These are phyloP conservation scores for Ptychoptera contaminata DNA, from an alignment of 2,888 invertebrate genomes.

Conservation along the genomic window DNA sequence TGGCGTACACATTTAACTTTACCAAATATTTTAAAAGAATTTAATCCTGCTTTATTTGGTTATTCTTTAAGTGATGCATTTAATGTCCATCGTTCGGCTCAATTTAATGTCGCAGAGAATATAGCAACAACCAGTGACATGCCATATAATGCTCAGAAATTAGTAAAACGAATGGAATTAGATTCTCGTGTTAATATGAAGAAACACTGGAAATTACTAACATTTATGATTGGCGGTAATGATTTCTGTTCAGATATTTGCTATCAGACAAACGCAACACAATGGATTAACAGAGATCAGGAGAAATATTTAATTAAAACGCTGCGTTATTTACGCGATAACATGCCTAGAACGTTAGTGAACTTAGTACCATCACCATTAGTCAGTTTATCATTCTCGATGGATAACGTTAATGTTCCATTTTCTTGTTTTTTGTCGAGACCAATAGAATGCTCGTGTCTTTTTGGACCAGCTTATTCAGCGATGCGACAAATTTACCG, in stretches of 20 bases:
- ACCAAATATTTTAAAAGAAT: slow-evolving; percentile 43
- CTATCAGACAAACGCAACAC: slow-evolving; percentile 25
- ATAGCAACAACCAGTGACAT: slow-evolving; percentile 35
- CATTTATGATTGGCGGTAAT: slow-evolving; percentile 40
- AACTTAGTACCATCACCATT: slow-evolving; percentile 15
- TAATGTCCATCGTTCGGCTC: slow-evolving; percentile 23
- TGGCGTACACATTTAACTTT: slow-evolving; percentile 37
- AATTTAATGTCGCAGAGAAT: slow-evolving; percentile 37
- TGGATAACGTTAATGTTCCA: slow-evolving; percentile 10
- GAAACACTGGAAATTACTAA: slow-evolving; percentile 44
- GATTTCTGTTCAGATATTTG: slow-evolving; percentile 43
- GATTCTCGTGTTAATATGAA: slow-evolving; percentile 34
- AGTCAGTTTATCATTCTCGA: slow-evolving; percentile 12
- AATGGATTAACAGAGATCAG: slow-evolving; percentile 29
- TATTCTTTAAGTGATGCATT: slow-evolving; percentile 34
- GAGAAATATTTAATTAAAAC: slow-evolving; percentile 31
- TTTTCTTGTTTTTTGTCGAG: slow-evolving; percentile 11
- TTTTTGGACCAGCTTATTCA: slow-evolving; percentile 14
- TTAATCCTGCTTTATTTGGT: slow-evolving; percentile 45
- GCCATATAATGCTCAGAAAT: slow-evolving; percentile 33
- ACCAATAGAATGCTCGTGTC: slow-evolving; percentile 13
- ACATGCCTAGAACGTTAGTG: slow-evolving; percentile 31
- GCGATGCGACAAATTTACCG: slow-evolving; percentile 9
- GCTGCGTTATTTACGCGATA: slow-evolving; percentile 34
- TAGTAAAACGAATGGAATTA: slow-evolving; percentile 32